Evolutionary conservation across 2,113 vertebrate genomes (phyloP), one percentile per base, ranked within the genome.

Genomic region (Talpa occidentalis): DNA sequence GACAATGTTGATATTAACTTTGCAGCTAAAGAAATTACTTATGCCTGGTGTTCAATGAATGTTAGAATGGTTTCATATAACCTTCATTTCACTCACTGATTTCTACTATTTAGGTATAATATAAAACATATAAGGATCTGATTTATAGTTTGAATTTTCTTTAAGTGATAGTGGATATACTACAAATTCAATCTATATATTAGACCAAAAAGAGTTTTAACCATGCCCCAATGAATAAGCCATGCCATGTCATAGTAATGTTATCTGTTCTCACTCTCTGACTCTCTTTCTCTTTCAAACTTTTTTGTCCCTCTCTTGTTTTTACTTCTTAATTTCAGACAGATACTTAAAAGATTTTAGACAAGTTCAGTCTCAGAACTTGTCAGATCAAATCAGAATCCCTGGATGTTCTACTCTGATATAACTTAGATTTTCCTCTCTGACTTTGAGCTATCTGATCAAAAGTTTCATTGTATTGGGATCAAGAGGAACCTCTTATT

Each of bases 401-500:
- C 40, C 11, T 87, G 35, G 19, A 59, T 88, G 6, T 83, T 76
- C 35, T 67, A n/a, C 32, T 94, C 35, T 72, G 35, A 54, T 83
- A 16, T 67, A 77, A 73, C 3, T 62, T 73, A 84, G 14, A 59
- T 54, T 66, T 73, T 85, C 44, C 35, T 32, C 26, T 80, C 52
- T 70, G 4, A 90, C 19, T 77, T 47, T 47, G 16, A 76, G 26
- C 66, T 74, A 17, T 90, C 66, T 88, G 77, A 87, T 90, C 11
- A 47, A 94, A 80, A 60, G 26, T 73, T 91, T 91, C n/a, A 69
- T 90, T 94, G 9, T 78, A 44, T 40, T 64, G 87, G 32, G 64
- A 74, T 80, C n/a, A 90, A 92, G 73, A 90, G 49, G 79, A 94
- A 70, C 22, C 37, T 86, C 19, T 88, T 81, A 88, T 86, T 94